These are phyloP conservation scores for Drosophila sp. DNA, from an alignment of 1,140 invertebrate species.

Conservation along the genomic window DNA sequence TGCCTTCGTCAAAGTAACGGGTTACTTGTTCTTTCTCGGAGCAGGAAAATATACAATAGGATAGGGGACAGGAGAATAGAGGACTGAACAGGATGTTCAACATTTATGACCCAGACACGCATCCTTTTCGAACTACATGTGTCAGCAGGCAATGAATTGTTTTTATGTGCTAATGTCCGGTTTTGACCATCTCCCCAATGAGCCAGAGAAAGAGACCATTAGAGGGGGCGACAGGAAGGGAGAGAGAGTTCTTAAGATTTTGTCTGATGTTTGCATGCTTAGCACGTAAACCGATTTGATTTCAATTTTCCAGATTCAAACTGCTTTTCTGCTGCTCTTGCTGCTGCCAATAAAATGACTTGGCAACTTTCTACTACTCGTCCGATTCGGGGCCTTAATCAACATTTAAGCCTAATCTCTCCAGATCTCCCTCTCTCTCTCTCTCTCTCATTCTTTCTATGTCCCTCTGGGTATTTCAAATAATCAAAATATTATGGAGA, in stretches of 20 bases:
- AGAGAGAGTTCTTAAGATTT: slow-evolving; percentile 5
- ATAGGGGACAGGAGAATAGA: not conserved
- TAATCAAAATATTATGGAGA: not conserved
- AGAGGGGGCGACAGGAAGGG: not conserved
- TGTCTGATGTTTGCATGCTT: slow-evolving; percentile 46
- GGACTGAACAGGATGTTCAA: slow-evolving; percentile 16
- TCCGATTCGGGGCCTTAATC: slow-evolving; percentile 34
- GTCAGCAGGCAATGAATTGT: slow-evolving; percentile 77
- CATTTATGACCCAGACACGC: slow-evolving; percentile 69
- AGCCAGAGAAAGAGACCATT: not conserved
- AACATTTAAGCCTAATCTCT: slow-evolving; percentile 21
- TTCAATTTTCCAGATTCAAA: slow-evolving; percentile 82
- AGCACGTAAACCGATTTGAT: slow-evolving; percentile 82
- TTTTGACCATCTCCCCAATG: slow-evolving; percentile 8
- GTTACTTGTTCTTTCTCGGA: not conserved
- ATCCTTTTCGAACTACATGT: slow-evolving; percentile 57
- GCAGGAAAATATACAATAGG: not conserved
- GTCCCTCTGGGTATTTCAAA: not conserved
- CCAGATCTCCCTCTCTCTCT: not conserved
- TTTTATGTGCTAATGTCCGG: slow-evolving; percentile 75
- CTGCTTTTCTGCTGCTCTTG: slow-evolving; percentile 19
- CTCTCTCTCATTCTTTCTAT: not conserved
- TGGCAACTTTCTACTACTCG: slow-evolving; percentile 31
- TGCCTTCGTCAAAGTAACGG: not conserved
- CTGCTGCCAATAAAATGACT: slow-evolving; percentile 36